Percentiles rank a stretch among this genome's conserved stretches.
These are phyloP conservation scores for Cyrtonyx montezumae DNA, from an alignment of 2,113 vertebrate genomes.

Conservation along the genomic window DNA sequence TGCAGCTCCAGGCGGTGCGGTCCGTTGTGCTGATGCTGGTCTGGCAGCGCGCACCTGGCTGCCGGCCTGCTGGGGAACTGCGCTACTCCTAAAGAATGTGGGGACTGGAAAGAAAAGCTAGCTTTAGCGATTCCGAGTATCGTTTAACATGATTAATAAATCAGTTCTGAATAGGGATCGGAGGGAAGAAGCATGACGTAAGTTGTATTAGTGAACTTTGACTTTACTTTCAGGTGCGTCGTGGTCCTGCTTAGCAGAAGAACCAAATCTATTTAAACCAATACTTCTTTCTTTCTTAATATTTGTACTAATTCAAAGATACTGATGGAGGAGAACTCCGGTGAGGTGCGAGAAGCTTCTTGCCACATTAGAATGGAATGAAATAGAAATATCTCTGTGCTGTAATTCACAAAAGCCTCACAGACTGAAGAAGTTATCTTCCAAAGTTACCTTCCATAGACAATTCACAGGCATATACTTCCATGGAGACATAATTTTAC, in stretches of 20 bases:
- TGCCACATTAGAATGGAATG: background rate
- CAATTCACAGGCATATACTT: background rate
- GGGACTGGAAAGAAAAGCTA: background rate
- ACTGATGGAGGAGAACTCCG: background rate
- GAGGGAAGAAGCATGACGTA: background rate
- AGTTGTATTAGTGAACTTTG: background rate
- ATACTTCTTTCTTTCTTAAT: background rate
- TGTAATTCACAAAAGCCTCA: background rate
- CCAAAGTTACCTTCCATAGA: background rate
- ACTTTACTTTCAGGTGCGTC: background rate
- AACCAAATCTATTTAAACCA: background rate
- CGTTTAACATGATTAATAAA: background rate
- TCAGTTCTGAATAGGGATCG: background rate
- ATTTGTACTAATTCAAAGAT: background rate
- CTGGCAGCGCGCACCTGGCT: too few relatives aligned
- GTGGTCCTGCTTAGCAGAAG: background rate
- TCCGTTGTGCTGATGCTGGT: too few relatives aligned
- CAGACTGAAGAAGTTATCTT: background rate
- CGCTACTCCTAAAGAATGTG: background rate
- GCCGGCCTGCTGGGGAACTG: background rate
- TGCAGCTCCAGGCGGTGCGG: too few relatives aligned
- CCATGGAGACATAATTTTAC: background rate
- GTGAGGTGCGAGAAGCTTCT: background rate
- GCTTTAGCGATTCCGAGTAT: background rate
- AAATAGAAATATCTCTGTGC: background rate